These are phyloP conservation scores for Coregonus ussuriensis DNA, from an alignment of 2,797 vertebrate genomes.

Conservation along the genomic window DNA sequence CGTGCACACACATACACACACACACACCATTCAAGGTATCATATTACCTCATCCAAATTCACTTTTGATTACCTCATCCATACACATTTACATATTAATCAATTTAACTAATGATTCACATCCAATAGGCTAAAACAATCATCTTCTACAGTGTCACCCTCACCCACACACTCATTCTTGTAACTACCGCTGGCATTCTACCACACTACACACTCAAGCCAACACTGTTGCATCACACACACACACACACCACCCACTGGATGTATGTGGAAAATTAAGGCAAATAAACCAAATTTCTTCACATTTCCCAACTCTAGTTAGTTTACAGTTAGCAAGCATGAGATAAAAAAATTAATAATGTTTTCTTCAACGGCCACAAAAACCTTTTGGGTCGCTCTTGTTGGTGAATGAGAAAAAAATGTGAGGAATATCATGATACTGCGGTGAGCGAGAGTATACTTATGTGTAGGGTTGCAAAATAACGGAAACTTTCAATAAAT, in stretches of 20 bases:
- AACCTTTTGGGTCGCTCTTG: not conserved
- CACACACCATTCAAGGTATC: not conserved
- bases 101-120: not conserved
- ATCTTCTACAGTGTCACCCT: not conserved
- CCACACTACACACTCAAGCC: not conserved
- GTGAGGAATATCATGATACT: too few relatives aligned
- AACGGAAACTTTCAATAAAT: too few relatives aligned
- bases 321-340: conserved; percentile 7
- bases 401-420: too few relatives aligned
- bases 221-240: too few relatives aligned
- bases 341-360: not conserved
- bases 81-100: not conserved
- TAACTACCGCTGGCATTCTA: not conserved
- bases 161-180: not conserved
- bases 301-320: not conserved
- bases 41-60: not conserved
- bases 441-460: too few relatives aligned
- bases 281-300: conserved; percentile 21
- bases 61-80: not conserved
- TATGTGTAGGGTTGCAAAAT: too few relatives aligned
- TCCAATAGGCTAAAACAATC: not conserved
- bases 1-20: too few relatives aligned
- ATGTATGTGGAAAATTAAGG: not conserved
- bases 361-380: not conserved
- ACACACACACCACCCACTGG: conserved; percentile 12